phyloP scores from a whole-genome alignment of 2,797 vertebrate species.

The Xenopus petersii region DNA sequence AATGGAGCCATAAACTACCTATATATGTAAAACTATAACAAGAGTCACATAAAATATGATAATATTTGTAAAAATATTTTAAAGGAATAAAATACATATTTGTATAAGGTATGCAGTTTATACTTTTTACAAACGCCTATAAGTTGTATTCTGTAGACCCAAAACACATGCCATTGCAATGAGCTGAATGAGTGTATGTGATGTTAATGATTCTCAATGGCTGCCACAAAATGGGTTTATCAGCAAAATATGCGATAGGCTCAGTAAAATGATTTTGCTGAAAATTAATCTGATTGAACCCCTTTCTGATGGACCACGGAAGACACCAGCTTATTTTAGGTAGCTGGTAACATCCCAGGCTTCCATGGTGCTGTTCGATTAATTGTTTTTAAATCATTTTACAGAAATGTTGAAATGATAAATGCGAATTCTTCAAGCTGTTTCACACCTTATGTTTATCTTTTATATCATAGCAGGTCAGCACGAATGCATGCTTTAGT shows the following conservation, averaged over 20 bases:
- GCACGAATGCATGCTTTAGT: conserved; percentile 55
- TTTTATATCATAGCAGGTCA: conserved; percentile 43
- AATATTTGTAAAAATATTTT: no score
- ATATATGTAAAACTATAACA: no score
- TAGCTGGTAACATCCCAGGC: background rate
- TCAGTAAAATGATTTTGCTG: conserved; percentile 15
- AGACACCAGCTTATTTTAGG: background rate
- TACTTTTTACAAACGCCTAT: no score
- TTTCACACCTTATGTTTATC: conserved; percentile 8
- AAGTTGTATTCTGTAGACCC: no score
- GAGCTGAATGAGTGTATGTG: no score
- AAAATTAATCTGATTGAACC: conserved; percentile 2
- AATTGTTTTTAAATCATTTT: conserved; percentile 18
- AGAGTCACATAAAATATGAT: no score
- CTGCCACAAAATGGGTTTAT: background rate
- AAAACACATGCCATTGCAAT: no score
- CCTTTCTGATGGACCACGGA: background rate
- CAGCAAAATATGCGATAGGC: conserved; percentile 6
- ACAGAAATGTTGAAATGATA: conserved; percentile 3
- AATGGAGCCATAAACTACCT: no score
- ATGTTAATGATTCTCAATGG: no score
- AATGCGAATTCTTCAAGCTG: conserved; percentile 43
- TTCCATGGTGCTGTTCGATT: background rate
- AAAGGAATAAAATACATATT: no score
- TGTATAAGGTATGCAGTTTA: no score